Base-by-base conservation (phyloP, 2,113 vertebrate species). In the Podarcis raffonei region DNA sequence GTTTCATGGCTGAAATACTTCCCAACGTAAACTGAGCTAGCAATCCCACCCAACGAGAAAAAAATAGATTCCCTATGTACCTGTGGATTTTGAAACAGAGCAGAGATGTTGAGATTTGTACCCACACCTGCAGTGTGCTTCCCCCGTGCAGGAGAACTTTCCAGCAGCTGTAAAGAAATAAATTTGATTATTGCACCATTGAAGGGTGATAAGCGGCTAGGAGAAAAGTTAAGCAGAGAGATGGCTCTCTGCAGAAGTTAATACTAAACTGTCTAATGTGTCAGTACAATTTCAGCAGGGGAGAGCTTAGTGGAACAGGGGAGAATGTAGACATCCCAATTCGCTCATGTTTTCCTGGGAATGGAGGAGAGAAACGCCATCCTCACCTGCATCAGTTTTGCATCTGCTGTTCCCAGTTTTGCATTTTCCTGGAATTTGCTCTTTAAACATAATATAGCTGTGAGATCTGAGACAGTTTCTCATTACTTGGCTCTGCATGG, bases 191-290 rank as follows among this genome's bases (percentile, higher is more conserved):
- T 66, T 5, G 89, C 62, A 3, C 0, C 81, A 13, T 77, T 83
- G 62, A 91, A 76, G 75, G 71, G 25, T 18, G 53, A 32, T 69
- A 39, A 2, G 2, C 0, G 0, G 5, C 57, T 87, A 90, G 86
- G 4, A 25, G 87, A 89, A 87, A 76, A 81, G 4, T 15, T 5
- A 83, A 91, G 11, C 86, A 93, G 92, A 20, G 83, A 89, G 76
- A 80, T 85, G 82, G 32, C 9, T 77, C 4, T 42, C 6, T 20
- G 0, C 37, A 62, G 42, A 89, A 3, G 1, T 75, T 79, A 84
- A 5, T 72, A 27, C 16, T 81, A 18, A 87, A 62, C n/a, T 83
- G 7, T 79, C 18, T 25, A 74, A 3, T 37, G 1, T 68, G 85
- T 81, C 7, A 75, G 2, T 2, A 81, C 32, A 85, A 74, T 62